Evolutionary conservation across 2,888 invertebrate genomes (phyloP).

Genomic region (Bruchidius siliquastri): DNA sequence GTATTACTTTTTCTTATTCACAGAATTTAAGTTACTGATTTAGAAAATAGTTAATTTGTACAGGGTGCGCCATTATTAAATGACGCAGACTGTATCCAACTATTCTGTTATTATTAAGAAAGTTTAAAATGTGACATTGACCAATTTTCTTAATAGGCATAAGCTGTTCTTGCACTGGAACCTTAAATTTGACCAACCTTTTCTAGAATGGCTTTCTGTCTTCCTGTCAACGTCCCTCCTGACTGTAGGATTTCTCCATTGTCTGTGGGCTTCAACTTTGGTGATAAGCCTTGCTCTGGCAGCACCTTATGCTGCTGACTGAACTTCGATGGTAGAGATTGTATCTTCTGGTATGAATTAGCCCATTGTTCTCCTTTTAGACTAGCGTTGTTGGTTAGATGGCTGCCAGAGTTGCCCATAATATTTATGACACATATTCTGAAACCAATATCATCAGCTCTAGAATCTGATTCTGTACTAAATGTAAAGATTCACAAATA

Average conservation of each 20-base stretch:
- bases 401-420: conserved; percentile 48
- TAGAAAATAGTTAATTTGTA: too few relatives aligned
- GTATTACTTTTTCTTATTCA: too few relatives aligned
- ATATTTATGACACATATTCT: conserved; percentile 7
- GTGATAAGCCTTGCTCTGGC: conserved; percentile 58
- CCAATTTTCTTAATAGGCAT: too few relatives aligned
- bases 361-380: conserved; percentile 32
- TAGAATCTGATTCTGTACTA: too few relatives aligned
- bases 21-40: too few relatives aligned
- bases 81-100: too few relatives aligned
- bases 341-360: conserved; percentile 39
- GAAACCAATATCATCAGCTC: not conserved
- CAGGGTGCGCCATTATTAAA: too few relatives aligned
- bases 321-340: conserved; percentile 13
- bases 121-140: too few relatives aligned
- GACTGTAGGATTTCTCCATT: conserved; percentile 79
- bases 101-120: too few relatives aligned
- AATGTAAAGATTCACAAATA: too few relatives aligned
- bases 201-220: conserved; percentile 37
- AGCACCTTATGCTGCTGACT: conserved; percentile 52
- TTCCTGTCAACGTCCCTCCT: conserved; percentile 77
- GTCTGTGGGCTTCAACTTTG: conserved; percentile 70
- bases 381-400: conserved; percentile 34
- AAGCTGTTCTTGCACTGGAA: too few relatives aligned
- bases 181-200: not conserved